Evolutionary conservation across 2,113 vertebrate species (phyloP), one percentile per base, ranked within the genome.

Genomic region (Phaethon lepturus): DNA sequence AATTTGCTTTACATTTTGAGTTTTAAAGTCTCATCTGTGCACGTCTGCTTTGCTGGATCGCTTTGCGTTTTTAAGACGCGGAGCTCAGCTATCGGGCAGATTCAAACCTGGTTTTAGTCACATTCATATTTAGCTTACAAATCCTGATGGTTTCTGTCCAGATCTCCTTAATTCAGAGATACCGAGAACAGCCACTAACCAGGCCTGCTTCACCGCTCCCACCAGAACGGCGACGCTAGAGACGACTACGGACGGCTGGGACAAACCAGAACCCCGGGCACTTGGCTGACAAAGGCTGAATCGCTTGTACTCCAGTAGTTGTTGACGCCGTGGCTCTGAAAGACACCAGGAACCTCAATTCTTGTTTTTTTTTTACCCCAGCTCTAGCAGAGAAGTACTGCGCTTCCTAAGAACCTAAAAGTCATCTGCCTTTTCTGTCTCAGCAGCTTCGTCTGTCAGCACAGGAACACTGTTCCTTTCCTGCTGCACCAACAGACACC

Each of bases 1-100:
- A 44, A 40, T 5, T 3, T 8, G 17, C 3, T 2, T 42, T 33
- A 50, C 22, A 7, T 40, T 31, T 25, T 5, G 10, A 40, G 45
- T 28, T 59, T 42, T 28, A 17, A 17, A n/a, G 45, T 7, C 29
- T 17, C 1, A 1, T 5, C 55, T 5, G 3, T 0, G 1, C 1
- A 7, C 24, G 2, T 8, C 13, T 5, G 17, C 42, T 68, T 11
- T 19, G 52, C n/a, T 9, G 11, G 18, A 45, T 58, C n/a, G 5
- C 44, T 17, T 17, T 11, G 1, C 1, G 6, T 16, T 68, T 47
- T 47, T 7, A 31, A 25, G 42, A 16, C 1, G 26, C 4, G 1
- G 52, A 29, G 52, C 64, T 25, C 19, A 0, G 63, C 40, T 10
- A 5, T 6, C 1, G 10, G n/a, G 53, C 26, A 17, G 26, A 7